These are phyloP conservation scores for Apis dorsata DNA, from an alignment of 1,140 invertebrate genomes.

Conservation along the genomic window DNA sequence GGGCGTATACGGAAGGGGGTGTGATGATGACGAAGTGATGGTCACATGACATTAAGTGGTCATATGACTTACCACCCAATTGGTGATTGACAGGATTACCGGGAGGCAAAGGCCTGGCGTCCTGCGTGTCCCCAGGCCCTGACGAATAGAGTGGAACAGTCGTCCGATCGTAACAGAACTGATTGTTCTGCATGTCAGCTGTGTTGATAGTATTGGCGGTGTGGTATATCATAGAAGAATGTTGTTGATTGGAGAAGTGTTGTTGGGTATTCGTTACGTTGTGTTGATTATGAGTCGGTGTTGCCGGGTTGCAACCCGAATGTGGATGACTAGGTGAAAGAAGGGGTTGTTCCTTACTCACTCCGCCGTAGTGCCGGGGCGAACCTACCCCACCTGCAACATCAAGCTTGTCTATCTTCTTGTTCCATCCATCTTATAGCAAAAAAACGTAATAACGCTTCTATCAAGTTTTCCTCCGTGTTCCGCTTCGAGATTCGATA, in stretches of 20 bases:
- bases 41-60: constrained; percentile 79
- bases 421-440: constrained; percentile 41
- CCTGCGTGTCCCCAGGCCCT: constrained; percentile 80
- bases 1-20: constrained; percentile 6
- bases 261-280: constrained; percentile 79
- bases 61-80: constrained; percentile 83
- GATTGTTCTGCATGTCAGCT: constrained; percentile 79
- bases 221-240: constrained; percentile 81
- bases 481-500: not conserved
- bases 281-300: constrained; percentile 77
- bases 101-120: constrained; percentile 76
- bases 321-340: constrained; percentile 82
- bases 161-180: constrained; percentile 84
- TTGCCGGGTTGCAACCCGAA: constrained; percentile 73
- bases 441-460: constrained; percentile 26
- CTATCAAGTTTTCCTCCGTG: constrained; percentile 6
- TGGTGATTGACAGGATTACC: constrained; percentile 80
- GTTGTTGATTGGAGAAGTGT: constrained; percentile 78
- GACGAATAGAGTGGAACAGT: constrained; percentile 80
- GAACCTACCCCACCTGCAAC: constrained; percentile 83
- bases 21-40: constrained; percentile 69
- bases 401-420: constrained; percentile 74
- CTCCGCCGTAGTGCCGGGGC: constrained; percentile 79
- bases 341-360: constrained; percentile 78
- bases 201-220: constrained; percentile 75